Percentiles rank a stretch among this genome's conserved stretches.
Evolutionary conservation across 2,888 invertebrate species (phyloP).

Genomic region (Ophraella communa): DNA sequence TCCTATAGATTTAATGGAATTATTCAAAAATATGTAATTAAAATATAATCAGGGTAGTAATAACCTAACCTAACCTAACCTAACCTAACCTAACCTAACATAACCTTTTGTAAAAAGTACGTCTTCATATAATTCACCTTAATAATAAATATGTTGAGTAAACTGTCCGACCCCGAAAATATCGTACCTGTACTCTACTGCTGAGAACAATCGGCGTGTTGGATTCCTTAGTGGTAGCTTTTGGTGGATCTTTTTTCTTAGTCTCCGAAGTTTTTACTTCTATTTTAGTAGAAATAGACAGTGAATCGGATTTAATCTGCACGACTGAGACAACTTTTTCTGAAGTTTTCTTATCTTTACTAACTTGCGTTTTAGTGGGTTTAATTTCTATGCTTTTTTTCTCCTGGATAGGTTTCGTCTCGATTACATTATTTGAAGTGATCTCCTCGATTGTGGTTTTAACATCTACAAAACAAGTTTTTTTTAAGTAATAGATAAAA

Average conservation of each 20-base stretch:
- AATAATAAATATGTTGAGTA: too few species aligned
- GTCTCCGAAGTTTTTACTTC: constrained; percentile 65
- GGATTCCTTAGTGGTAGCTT: constrained; percentile 58
- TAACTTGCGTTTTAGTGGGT: constrained; percentile 59
- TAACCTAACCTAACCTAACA: too few species aligned
- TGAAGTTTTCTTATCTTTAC: constrained; percentile 60
- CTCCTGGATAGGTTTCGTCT: constrained; percentile 47
- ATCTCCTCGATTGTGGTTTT: constrained; percentile 41
- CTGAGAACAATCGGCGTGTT: constrained; percentile 36
- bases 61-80: too few species aligned
- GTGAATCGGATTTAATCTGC: constrained; percentile 44
- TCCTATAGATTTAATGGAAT: too few species aligned
- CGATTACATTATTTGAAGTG: constrained; percentile 52
- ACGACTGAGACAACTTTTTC: constrained; percentile 56
- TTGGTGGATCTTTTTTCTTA: constrained; percentile 50
- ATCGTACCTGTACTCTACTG: constrained; percentile 43
- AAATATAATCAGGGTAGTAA: too few species aligned
- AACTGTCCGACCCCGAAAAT: too few species aligned
- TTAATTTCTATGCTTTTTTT: constrained; percentile 51
- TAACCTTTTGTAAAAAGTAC: too few species aligned
- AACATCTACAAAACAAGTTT: constrained; percentile 33
- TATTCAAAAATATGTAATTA: too few species aligned
- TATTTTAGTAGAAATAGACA: constrained; percentile 55
- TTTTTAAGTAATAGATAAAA: too few species aligned
- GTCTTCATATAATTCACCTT: too few species aligned